phyloP scores from a whole-genome alignment of 2,797 vertebrate genomes.

The Microctenopoma stevenorrisi region DNA sequence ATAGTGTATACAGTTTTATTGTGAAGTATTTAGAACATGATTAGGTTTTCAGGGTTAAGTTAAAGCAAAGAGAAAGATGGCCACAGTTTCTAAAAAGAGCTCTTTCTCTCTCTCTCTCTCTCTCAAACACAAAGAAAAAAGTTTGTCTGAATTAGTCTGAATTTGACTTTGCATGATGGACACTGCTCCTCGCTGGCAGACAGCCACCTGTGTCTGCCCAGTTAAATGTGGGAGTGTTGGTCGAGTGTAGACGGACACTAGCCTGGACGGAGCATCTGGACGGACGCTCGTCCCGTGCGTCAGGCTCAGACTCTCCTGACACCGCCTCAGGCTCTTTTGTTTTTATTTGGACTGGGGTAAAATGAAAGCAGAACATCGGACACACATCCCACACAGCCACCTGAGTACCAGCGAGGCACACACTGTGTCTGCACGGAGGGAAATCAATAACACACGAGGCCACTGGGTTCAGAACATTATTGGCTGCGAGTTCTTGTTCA shows the following conservation, averaged over 20 bases:
- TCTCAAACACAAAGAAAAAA: too few relatives aligned
- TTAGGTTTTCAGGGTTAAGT: too few relatives aligned
- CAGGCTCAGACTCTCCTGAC: conserved; percentile 42
- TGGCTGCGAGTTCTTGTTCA: conserved; percentile 58
- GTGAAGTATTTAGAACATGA: too few relatives aligned
- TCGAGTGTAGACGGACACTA: conserved; percentile 41
- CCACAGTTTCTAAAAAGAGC: neutral
- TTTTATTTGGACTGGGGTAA: conserved; percentile 32
- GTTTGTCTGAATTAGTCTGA: too few relatives aligned
- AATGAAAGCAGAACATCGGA: conserved; percentile 20
- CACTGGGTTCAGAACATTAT: conserved; percentile 49
- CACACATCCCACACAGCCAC: conserved; percentile 17
- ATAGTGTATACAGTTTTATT: too few relatives aligned
- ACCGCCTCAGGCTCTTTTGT: conserved; percentile 38
- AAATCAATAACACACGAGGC: conserved; percentile 57
- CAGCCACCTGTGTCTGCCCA: neutral
- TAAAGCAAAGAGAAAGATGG: too few relatives aligned
- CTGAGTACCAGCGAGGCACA: conserved; percentile 29
- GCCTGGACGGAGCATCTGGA: conserved; percentile 44
- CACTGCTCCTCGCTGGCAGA: neutral
- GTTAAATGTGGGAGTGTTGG: conserved; percentile 9
- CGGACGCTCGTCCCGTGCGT: conserved; percentile 16
- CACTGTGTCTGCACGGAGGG: conserved; percentile 31
- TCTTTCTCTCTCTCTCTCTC: neutral
- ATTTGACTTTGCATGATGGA: too few relatives aligned